Percentiles rank a stretch among this genome's conserved stretches.
Evolutionary conservation across 2,888 invertebrate genomes (phyloP).

Genomic region (Latrodectus elegans): DNA sequence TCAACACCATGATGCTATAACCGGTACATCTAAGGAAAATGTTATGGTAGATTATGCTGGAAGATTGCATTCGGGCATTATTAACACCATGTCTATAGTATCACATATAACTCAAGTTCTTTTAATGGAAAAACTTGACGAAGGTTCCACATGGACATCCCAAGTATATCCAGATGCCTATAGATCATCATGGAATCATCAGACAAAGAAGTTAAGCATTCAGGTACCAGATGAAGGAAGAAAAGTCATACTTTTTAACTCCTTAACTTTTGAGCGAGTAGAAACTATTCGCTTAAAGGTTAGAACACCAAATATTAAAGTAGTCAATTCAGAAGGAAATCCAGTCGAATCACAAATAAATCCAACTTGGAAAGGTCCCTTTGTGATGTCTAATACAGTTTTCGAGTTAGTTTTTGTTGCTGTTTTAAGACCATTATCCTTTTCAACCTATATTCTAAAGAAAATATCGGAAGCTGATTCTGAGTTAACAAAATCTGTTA

Average conservation of each 20-base stretch:
- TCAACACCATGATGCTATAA: conserved; percentile 98
- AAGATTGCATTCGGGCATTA: conserved; percentile 87
- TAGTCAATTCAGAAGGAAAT: conserved; percentile 76
- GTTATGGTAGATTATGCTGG: conserved; percentile 96
- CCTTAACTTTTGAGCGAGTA: conserved; percentile 84
- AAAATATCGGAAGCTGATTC: not conserved
- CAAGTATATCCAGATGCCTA: conserved; percentile 77
- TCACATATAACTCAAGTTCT: conserved; percentile 71
- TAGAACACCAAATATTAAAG: conserved; percentile 82
- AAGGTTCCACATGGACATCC: conserved; percentile 59
- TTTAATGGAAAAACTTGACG: conserved; percentile 55
- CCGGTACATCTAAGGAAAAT: conserved; percentile 92
- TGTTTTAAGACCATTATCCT: conserved; percentile 84
- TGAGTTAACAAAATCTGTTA: conserved; percentile 22
- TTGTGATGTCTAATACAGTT: conserved; percentile 74
- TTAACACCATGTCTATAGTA: conserved; percentile 85
- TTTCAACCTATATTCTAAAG: conserved; percentile 79
- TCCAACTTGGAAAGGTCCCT: conserved; percentile 69
- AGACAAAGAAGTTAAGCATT: conserved; percentile 82
- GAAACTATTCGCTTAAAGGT: conserved; percentile 85
- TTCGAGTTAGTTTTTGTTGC: conserved; percentile 84
- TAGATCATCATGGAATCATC: conserved; percentile 85
- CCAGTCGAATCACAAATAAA: conserved; percentile 78
- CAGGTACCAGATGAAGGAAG: conserved; percentile 67
- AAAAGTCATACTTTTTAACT: conserved; percentile 85